Evolutionary conservation across 1,140 invertebrate species (phyloP), one percentile per base, ranked within the genome.

Genomic region (Drosophila melanica): DNA sequence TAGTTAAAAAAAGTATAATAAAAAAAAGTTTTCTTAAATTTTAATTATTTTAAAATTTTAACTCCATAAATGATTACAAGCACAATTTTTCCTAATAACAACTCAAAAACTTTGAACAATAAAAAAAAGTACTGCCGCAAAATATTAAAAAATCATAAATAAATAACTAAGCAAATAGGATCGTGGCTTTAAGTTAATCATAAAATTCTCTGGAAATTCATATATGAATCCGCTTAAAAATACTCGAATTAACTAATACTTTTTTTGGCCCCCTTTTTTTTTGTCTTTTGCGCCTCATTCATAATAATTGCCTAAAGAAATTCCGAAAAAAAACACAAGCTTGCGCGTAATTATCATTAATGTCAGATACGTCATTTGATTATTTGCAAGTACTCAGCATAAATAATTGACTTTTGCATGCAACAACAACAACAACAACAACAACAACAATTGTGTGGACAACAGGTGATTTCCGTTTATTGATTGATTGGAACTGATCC

Each of bases 331-430:
- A 7, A 2, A 23, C 2, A n/a, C n/a, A n/a, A n/a, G 20, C 18
- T 18, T 23, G 2, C 20, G 39, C 39, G 16, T 47, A 48, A 70
- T 70, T 64, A 55, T 44, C 62, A 54, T 53, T 10, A 20, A 30
- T 35, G 33, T 35, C 9, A 8, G 9, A 35, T 35, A 35, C 42
- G 41, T 35, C 35, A 50, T 44, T 41, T 27, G 44, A 55, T 67
- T 57, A 37, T 62, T 37, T 39, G 10, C 35, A 35, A 57, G 30
- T 11, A 41, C 44, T 67, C 53, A 66, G 45, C 68, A 71, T 71
- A 51, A 71, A 64, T 50, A 33, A 55, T 53, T 42, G 48, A 10
- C 20, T 30, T 30, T 59, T 16, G 27, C n/a, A 6, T 20, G n/a
- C 10, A 35, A 47, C 6, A 47, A 47, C 12, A 47, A 27, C 20